phyloP scores from a whole-genome alignment of 2,888 invertebrate genomes.

The Dryobotodes eremita region DNA sequence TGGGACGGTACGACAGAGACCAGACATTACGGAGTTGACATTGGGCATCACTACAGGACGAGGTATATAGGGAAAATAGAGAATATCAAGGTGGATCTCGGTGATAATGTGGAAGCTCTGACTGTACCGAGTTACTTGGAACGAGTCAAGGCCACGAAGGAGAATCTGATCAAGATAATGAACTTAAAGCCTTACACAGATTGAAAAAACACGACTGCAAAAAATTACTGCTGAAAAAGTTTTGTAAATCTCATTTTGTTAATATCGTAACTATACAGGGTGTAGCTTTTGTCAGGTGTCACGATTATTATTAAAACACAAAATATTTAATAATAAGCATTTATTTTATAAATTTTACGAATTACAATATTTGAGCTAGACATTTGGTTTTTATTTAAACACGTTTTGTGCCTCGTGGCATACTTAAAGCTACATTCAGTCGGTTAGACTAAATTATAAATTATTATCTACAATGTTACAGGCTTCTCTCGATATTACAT shows the following conservation, averaged over 20 bases:
- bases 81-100: conserved; percentile 81
- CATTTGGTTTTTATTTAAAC: conserved; percentile 81
- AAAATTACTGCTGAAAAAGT: background rate
- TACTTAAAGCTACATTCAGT: conserved; percentile 79
- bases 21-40: conserved; percentile 76
- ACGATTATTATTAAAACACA: conserved; percentile 28
- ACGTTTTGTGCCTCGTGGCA: conserved; percentile 78
- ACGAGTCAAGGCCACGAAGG: conserved; percentile 74
- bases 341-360: conserved; percentile 71
- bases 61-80: conserved; percentile 80
- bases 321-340: conserved; percentile 69
- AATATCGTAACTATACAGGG: background rate
- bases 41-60: conserved; percentile 83
- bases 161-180: conserved; percentile 78
- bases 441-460: conserved; percentile 68
- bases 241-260: background rate
- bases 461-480: conserved; percentile 45
- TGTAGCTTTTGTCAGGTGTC: background rate
- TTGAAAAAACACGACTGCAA: background rate
- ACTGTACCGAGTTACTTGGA: conserved; percentile 83
- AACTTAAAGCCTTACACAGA: conserved; percentile 71
- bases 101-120: conserved; percentile 76
- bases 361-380: conserved; percentile 83
- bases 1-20: conserved; percentile 86
- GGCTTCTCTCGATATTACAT: conserved; percentile 17